phyloP scores from a whole-genome alignment of 2,113 vertebrate genomes.

The Ariopsis seemanni region DNA sequence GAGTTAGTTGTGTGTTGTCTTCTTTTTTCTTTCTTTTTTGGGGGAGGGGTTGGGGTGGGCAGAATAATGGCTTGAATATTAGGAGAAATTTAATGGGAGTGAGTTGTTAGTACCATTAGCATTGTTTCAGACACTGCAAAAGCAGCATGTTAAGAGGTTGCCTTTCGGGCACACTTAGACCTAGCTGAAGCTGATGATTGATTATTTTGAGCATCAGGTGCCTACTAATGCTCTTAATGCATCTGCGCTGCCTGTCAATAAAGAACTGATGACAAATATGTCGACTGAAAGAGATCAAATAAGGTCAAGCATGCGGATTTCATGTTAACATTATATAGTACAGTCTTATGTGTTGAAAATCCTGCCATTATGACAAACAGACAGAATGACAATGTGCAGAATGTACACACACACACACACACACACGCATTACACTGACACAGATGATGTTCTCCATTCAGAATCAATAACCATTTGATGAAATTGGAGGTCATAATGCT shows the following conservation, averaged over 20 bases:
- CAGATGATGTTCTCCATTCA: neutral
- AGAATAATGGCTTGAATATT: conserved; percentile 41
- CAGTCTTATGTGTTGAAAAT: neutral
- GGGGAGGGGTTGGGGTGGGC: neutral
- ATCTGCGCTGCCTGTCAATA: conserved; percentile 48
- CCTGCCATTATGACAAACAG: neutral
- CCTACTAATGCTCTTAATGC: conserved; percentile 43
- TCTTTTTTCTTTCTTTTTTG: neutral
- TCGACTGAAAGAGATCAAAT: neutral
- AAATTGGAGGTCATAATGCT: conserved; percentile 40
- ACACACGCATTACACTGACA: too few species aligned
- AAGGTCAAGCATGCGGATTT: neutral
- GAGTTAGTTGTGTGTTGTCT: conserved; percentile 2
- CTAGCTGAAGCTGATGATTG: conserved; percentile 45
- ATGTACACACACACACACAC: neutral
- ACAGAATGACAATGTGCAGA: neutral
- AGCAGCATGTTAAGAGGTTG: conserved; percentile 52
- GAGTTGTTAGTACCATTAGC: conserved; percentile 53
- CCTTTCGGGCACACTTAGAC: conserved; percentile 20
- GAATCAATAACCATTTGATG: conserved; percentile 40
- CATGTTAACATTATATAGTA: neutral
- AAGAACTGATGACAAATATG: conserved; percentile 20
- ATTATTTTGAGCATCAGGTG: conserved; percentile 48
- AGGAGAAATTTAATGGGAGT: conserved; percentile 43
- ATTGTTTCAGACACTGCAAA: conserved; percentile 44